phyloP scores from a whole-genome alignment of 2,113 vertebrate species.

The Cyanoderma ruficeps region DNA sequence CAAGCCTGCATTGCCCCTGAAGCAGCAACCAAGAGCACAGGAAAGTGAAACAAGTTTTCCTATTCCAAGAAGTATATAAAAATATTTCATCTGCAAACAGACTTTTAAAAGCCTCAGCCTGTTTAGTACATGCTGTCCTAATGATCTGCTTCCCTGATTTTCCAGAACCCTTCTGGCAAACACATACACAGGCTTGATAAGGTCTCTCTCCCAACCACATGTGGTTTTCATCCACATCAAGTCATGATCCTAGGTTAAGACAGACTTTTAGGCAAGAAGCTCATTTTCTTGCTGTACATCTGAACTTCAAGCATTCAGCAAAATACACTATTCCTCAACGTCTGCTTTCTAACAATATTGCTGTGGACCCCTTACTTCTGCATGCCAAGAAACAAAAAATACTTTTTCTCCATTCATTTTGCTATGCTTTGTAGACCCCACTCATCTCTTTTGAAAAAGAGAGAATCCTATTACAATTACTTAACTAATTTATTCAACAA shows the following conservation, averaged over 20 bases:
- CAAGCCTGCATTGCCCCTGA: background rate
- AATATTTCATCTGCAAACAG: background rate
- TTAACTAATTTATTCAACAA: background rate
- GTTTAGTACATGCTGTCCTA: background rate
- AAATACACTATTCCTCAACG: background rate
- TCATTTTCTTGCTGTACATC: background rate
- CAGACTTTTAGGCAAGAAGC: background rate
- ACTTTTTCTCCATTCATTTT: background rate
- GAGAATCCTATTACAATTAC: background rate
- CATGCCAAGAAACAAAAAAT: background rate
- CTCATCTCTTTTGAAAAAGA: background rate
- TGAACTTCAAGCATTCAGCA: background rate
- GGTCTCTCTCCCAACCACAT: background rate
- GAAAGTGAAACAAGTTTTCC: background rate
- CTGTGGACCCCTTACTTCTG: background rate
- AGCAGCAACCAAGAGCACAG: background rate
- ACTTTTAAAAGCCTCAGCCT: background rate
- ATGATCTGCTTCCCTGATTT: background rate
- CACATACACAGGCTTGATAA: background rate
- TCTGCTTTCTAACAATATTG: background rate
- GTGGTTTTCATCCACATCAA: background rate
- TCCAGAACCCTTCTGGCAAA: background rate
- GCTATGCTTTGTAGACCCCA: background rate
- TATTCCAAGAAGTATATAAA: background rate
- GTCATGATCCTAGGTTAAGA: background rate